Percentiles rank a stretch among this genome's conserved stretches.
Conservation (phyloP, 2,113 vertebrate genomes). For the Ceuthmochares aereus region DNA sequence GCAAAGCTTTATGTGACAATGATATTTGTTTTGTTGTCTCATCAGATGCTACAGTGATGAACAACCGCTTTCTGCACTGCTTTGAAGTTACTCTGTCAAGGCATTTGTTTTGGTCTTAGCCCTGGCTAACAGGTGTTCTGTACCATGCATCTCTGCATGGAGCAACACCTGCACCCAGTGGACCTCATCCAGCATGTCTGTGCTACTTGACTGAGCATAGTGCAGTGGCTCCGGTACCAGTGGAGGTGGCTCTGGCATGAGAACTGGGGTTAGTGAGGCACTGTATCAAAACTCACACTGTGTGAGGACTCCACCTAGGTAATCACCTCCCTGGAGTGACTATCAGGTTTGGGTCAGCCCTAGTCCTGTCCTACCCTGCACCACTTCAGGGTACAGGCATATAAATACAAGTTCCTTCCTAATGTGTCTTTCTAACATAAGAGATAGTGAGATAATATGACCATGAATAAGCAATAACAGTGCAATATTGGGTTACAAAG, state of each 20-base stretch:
- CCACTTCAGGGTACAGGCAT: not conserved
- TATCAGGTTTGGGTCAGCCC: not conserved
- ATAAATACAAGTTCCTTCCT: not conserved
- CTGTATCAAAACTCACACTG: not conserved
- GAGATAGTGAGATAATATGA: not conserved
- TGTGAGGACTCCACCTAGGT: no score
- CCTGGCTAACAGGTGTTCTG: not conserved
- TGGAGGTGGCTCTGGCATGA: not conserved
- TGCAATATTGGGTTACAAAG: not conserved
- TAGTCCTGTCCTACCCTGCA: not conserved
- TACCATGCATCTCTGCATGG: fast-evolving
- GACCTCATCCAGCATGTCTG: not conserved
- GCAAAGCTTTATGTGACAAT: not conserved
- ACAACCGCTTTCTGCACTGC: fast-evolving
- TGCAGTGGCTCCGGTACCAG: fast-evolving
- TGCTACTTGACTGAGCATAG: fast-evolving
- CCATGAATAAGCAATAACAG: not conserved
- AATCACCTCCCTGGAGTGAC: fast-evolving
- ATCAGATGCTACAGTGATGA: not conserved
- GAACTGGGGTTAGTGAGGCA: not conserved
- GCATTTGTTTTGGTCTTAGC: not conserved
- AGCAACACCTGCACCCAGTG: not conserved
- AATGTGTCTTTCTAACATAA: not conserved
- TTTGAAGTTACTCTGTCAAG: not conserved
- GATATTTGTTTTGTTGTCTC: not conserved